These are phyloP conservation scores for Xiphorhynchus elegans DNA, from an alignment of 2,113 vertebrate genomes.

Conservation along the genomic window DNA sequence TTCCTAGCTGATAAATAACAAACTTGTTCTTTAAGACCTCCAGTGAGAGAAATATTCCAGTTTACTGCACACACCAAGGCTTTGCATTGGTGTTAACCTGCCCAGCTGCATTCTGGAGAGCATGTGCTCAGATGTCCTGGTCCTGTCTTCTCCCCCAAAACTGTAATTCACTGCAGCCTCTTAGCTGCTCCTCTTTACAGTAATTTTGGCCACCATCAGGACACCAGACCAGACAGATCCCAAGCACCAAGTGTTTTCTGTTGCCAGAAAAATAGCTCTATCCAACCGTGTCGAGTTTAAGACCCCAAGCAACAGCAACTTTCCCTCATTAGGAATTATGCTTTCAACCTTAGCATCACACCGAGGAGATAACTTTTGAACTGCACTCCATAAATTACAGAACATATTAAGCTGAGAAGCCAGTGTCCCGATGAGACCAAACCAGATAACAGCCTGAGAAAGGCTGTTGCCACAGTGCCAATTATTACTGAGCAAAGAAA, in stretches of 20 bases:
- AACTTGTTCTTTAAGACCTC: neutral
- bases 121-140: neutral
- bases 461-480: slow-evolving; percentile 30
- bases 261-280: neutral
- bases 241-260: neutral
- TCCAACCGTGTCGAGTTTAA: neutral
- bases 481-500: slow-evolving; percentile 15
- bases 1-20: neutral
- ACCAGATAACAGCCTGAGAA: slow-evolving; percentile 38
- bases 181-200: neutral
- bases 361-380: slow-evolving; percentile 25
- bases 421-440: neutral
- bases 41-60: neutral
- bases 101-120: neutral
- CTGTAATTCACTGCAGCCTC: neutral
- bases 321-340: slow-evolving; percentile 42
- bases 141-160: neutral
- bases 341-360: neutral
- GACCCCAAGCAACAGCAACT: neutral
- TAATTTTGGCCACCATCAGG: neutral
- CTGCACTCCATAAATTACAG: slow-evolving; percentile 8
- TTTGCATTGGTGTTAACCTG: neutral
- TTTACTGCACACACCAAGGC: neutral
- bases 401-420: neutral
- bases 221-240: neutral